A percentile compares a stretch with the other conserved stretches of the same genome.
These are phyloP conservation scores for Blastobasis adustella DNA, from an alignment of 2,888 invertebrate species.

Conservation along the genomic window DNA sequence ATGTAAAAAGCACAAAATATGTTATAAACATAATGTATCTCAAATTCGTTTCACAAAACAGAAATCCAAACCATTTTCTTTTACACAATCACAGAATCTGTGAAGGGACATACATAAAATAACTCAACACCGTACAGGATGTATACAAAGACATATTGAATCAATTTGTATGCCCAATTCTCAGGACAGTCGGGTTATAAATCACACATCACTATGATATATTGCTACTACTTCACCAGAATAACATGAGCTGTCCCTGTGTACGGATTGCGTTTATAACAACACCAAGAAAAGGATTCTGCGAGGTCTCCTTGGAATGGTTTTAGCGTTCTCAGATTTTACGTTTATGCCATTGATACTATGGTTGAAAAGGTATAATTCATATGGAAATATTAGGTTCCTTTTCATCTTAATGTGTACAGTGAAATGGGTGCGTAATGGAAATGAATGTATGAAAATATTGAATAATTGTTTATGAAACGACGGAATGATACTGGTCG, in stretches of 20 bases:
- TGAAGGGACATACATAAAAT: not conserved
- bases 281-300: not conserved
- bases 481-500: too few relatives aligned
- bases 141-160: constrained; percentile 36
- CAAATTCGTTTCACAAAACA: too few relatives aligned
- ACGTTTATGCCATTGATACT: not conserved
- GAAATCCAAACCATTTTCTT: too few relatives aligned
- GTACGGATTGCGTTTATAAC: not conserved
- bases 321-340: not conserved
- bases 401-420: too few relatives aligned
- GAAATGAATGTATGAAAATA: too few relatives aligned
- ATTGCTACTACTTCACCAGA: constrained; percentile 23
- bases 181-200: constrained; percentile 34
- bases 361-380: too few relatives aligned
- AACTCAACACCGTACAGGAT: constrained; percentile 20
- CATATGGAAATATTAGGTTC: too few relatives aligned
- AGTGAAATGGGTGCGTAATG: too few relatives aligned
- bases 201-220: constrained; percentile 48
- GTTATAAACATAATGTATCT: too few relatives aligned
- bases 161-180: constrained; percentile 53
- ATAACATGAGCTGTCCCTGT: not conserved
- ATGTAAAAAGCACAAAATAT: too few relatives aligned
- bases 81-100: too few relatives aligned
- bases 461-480: too few relatives aligned
- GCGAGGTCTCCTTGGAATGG: not conserved